These are phyloP conservation scores for Gallirallus australis DNA, from an alignment of 2,797 vertebrate species.

Conservation along the genomic window DNA sequence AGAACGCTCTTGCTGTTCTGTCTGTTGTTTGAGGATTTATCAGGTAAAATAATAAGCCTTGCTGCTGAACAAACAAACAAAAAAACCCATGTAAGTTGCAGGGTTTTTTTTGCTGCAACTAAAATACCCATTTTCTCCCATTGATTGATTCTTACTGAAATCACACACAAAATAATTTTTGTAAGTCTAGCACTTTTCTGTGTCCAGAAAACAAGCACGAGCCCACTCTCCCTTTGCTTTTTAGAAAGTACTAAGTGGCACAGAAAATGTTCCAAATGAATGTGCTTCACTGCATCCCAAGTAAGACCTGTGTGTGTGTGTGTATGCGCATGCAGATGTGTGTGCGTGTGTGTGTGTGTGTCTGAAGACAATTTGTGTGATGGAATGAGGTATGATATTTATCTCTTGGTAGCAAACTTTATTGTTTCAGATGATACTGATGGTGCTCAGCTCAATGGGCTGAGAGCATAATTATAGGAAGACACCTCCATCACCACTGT, in stretches of 20 bases:
- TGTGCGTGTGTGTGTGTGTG: no score
- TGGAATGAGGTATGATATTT: background rate
- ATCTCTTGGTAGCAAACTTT: background rate
- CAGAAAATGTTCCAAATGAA: background rate
- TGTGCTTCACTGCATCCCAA: background rate
- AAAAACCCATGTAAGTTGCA: background rate
- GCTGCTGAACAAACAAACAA: background rate
- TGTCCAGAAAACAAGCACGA: background rate
- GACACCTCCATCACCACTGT: background rate
- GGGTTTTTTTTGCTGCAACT: background rate
- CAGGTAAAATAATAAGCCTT: background rate
- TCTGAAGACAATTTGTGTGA: background rate
- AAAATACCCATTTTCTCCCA: background rate
- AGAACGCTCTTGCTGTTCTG: background rate
- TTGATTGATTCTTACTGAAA: background rate
- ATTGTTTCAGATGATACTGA: background rate
- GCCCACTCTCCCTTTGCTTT: background rate
- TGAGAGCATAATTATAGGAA: background rate
- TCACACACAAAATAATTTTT: background rate
- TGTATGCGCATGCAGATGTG: no score
- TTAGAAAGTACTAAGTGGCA: background rate
- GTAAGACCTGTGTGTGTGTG: no score
- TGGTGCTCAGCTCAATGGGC: background rate
- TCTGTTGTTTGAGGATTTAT: background rate
- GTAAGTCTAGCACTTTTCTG: background rate